phyloP scores from a whole-genome alignment of 64 coral and sea anemone species.

The Montipora capricornis region DNA sequence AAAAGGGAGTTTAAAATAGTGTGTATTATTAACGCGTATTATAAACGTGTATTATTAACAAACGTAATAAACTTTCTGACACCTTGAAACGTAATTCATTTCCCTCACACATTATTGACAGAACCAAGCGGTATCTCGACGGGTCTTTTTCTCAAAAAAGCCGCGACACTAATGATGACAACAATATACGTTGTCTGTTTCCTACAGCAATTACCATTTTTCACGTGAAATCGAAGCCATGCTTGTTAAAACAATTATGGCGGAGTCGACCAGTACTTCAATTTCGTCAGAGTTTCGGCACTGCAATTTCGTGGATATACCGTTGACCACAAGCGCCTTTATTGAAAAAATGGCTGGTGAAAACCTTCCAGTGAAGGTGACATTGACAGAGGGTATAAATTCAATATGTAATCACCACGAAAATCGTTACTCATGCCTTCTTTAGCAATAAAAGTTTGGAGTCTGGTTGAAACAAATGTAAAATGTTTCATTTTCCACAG shows the following conservation, averaged over 20 bases:
- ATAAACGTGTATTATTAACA: too few species aligned
- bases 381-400: constrained; percentile 62
- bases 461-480: not conserved
- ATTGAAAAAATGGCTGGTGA: constrained; percentile 51
- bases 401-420: constrained; percentile 44
- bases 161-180: too few species aligned
- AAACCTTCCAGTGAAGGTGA: constrained; percentile 51
- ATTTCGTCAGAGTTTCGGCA: constrained; percentile 65
- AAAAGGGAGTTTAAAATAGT: too few species aligned
- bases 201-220: not conserved
- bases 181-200: too few species aligned
- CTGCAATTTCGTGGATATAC: constrained; percentile 48
- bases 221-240: not conserved
- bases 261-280: not conserved
- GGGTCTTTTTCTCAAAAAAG: too few species aligned
- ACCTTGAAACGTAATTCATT: too few species aligned
- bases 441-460: constrained; percentile 5
- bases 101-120: too few species aligned
- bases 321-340: constrained; percentile 51
- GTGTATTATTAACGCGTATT: too few species aligned
- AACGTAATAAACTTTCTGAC: too few species aligned
- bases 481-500: constrained; percentile 8
- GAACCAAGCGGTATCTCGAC: too few species aligned
- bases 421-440: not conserved
- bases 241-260: not conserved